Conservation (phyloP, 30 jellyfish, hydroid and myxozoan genomes). For the Hydractinia symbiolongicarpus region DNA sequence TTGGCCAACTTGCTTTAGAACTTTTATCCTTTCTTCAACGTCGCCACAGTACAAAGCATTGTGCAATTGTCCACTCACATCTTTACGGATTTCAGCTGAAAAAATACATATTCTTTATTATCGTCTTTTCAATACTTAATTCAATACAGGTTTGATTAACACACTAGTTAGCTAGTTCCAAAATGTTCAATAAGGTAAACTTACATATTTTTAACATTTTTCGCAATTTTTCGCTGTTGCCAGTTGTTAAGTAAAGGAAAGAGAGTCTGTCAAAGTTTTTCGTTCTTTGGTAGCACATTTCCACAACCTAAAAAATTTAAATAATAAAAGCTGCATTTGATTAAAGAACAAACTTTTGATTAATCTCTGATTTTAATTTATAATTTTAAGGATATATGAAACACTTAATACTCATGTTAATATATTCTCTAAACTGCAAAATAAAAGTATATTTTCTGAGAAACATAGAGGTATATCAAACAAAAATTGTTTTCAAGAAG, state of each 20-base stretch:
- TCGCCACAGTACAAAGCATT: conserved; percentile 90
- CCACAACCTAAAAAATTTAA: conserved; percentile 63
- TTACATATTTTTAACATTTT: conserved; percentile 89
- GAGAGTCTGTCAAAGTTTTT: conserved; percentile 85
- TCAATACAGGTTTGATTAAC: not conserved
- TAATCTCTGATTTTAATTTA: not conserved
- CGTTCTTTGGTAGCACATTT: conserved; percentile 90
- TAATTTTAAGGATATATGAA: not conserved
- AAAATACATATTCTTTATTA: not conserved
- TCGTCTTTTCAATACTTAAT: too few species aligned
- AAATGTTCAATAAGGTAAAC: conserved; percentile 15
- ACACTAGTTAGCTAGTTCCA: not conserved
- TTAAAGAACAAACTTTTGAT: not conserved
- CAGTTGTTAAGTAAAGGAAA: conserved; percentile 84
- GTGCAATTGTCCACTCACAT: conserved; percentile 93
- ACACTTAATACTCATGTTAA: not conserved
- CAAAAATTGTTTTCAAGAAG: not conserved
- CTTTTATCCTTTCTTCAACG: conserved; percentile 80
- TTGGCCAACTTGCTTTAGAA: conserved; percentile 92
- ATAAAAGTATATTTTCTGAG: too few species aligned
- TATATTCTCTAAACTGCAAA: too few species aligned
- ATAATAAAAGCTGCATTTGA: not conserved
- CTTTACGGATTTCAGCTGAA: conserved; percentile 90
- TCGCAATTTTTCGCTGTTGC: conserved; percentile 74
- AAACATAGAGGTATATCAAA: not conserved